Conservation (phyloP, 1,140 invertebrate genomes). For the Tetramorium simillimum region DNA sequence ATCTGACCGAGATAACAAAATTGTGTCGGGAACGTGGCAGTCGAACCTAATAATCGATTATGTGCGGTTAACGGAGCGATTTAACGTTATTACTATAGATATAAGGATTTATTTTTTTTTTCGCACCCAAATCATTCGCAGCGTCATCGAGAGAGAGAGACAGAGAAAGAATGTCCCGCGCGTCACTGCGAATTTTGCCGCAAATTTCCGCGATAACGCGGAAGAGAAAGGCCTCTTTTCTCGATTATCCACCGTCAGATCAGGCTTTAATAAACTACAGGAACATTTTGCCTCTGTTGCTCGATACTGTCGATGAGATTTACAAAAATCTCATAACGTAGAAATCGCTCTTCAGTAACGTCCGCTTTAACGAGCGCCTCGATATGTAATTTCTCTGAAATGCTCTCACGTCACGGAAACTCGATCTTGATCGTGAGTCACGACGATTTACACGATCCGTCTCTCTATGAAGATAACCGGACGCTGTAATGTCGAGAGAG, state of each 20-base stretch:
- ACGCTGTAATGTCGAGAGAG: not conserved
- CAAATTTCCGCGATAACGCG: not conserved
- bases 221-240: not conserved
- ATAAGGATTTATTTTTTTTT: not conserved
- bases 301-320: not conserved
- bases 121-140: not conserved
- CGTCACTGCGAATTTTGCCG: not conserved
- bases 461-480: not conserved
- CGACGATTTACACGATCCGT: conserved; percentile 13
- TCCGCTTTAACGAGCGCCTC: conserved; percentile 11
- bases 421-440: conserved; percentile 34
- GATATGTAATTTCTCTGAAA: conserved; percentile 30
- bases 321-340: not conserved
- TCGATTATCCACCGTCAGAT: not conserved
- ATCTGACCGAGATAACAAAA: conserved; percentile 62
- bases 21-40: conserved; percentile 45
- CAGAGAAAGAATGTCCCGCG: not conserved
- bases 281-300: not conserved
- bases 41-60: conserved; percentile 50
- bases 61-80: conserved; percentile 29
- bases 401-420: conserved; percentile 31
- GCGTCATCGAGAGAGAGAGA: too few relatives aligned
- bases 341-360: conserved; percentile 2
- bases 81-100: conserved; percentile 25
- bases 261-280: not conserved